Conservation (phyloP, 2,888 invertebrate species). For the Caenorhabditis imperialis region DNA sequence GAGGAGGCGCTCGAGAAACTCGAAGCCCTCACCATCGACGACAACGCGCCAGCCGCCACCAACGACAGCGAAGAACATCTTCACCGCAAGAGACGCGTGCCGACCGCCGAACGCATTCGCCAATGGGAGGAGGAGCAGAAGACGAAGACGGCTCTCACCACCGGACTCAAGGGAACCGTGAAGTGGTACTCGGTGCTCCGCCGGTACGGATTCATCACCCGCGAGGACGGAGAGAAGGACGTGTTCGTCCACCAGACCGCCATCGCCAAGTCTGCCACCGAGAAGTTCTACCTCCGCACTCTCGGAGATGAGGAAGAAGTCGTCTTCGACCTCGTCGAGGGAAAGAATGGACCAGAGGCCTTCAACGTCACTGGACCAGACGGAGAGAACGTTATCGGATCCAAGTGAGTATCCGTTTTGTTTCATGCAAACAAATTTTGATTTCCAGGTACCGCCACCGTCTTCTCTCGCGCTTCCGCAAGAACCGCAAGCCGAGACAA, state of each 20-base stretch:
- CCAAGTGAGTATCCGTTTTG: slow-evolving; percentile 28
- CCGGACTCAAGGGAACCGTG: slow-evolving; percentile 81
- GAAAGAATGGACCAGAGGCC: slow-evolving; percentile 94
- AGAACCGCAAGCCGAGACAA: slow-evolving; percentile 35
- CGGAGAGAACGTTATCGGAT: slow-evolving; percentile 90
- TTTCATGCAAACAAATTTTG: no score
- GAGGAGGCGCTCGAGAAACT: slow-evolving; percentile 56
- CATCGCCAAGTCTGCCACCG: slow-evolving; percentile 60
- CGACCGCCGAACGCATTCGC: slow-evolving; percentile 57
- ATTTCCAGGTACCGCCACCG: slow-evolving; percentile 44
- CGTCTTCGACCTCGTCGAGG: slow-evolving; percentile 82
- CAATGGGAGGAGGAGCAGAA: slow-evolving; percentile 68
- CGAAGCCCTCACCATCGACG: slow-evolving; percentile 49
- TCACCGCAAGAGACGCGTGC: slow-evolving; percentile 43
- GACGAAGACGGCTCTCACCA: slow-evolving; percentile 56
- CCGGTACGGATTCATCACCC: slow-evolving; percentile 97
- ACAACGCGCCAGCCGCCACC: slow-evolving; percentile 22
- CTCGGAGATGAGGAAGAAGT: slow-evolving; percentile 81
- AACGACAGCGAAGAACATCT: slow-evolving; percentile 24
- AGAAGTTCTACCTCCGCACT: slow-evolving; percentile 91
- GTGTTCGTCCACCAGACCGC: slow-evolving; percentile 93
- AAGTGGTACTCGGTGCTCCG: slow-evolving; percentile 87
- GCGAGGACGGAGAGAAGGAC: slow-evolving; percentile 98
- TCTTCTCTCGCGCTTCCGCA: slow-evolving; percentile 56
- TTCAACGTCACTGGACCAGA: slow-evolving; percentile 91